phyloP scores from a whole-genome alignment of 2,797 vertebrate species.

The Cyprinodon diabolis region DNA sequence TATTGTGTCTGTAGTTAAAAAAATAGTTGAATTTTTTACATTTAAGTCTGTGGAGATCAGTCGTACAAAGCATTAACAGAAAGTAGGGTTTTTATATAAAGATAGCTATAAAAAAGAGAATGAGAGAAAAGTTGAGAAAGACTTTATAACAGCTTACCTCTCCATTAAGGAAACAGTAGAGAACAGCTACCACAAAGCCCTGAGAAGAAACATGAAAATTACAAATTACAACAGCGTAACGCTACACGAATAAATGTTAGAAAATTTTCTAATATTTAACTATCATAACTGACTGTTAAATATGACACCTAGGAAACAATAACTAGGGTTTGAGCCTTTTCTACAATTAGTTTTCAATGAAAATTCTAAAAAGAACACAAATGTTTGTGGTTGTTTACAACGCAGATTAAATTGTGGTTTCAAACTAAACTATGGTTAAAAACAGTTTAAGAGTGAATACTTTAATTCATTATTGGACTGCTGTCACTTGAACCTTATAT shows the following conservation, averaged over 20 bases:
- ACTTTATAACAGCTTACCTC: conserved; percentile 85
- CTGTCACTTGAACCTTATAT: not conserved
- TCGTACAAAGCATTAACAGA: not conserved
- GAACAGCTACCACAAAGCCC: conserved; percentile 97
- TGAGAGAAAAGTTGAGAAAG: not conserved
- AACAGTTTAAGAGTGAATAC: no score
- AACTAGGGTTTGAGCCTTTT: no score
- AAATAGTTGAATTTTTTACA: not conserved
- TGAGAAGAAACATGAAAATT: conserved; percentile 54
- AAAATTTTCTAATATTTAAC: not conserved
- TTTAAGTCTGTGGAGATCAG: not conserved
- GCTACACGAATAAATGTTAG: not conserved
- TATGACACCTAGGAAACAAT: no score
- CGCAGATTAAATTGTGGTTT: no score
- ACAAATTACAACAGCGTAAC: not conserved
- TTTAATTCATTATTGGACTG: not conserved
- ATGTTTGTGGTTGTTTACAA: no score
- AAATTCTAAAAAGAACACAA: no score
- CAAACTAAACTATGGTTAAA: no score
- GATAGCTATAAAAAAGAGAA: not conserved
- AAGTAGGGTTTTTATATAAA: not conserved
- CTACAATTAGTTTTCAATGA: no score
- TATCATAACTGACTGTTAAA: not conserved
- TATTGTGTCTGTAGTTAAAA: no score
- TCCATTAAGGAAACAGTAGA: conserved; percentile 98